Evolutionary conservation across 2,113 vertebrate species (phyloP), one percentile per base, ranked within the genome.

Genomic region (Chionis minor): DNA sequence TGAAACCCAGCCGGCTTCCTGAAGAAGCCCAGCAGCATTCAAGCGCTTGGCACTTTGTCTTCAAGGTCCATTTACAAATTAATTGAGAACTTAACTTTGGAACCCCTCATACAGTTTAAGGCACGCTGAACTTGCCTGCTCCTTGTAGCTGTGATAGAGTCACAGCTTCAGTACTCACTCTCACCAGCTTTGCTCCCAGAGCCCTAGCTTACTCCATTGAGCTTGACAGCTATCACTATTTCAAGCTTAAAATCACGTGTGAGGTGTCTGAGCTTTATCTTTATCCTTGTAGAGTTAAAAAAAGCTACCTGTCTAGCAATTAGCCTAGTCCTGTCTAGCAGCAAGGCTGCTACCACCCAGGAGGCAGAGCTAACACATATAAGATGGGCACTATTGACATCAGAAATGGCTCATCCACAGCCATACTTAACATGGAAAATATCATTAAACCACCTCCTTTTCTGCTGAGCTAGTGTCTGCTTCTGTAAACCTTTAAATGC

Each of bases 221-320:
- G 2, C 67, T 58, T 78, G 92, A 55, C 93, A 97, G 73, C 94
- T 80, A 81, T 77, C 78, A 54, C 87, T 61, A 20, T 80, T 93
- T 80, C 94, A 91, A 94, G 96, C 94, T 97, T 90, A 96, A 20
- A 49, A 63, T 22, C 85, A 96, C 96, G 80, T 16, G 86, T 90
- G 90, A 94, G 58, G 81, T 3, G 11, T 89, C 96, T 96, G 96
- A 95, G 96, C 94, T 96, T 96, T 84, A 88, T 81, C 95, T 62
- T 94, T 74, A 96, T 95, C 96, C 84, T 17, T 21, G 19, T 3
- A 47, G 40, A 91, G 87, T 94, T 96, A 94, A 94, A 96, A 95
- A 97, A 93, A 94, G 93, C 91, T 77, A 75, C 89, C 47, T 91
- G 93, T 94, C 92, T 84, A 89, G 93, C 89, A 87, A 81, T 87